Evolutionary conservation across 2,888 invertebrate genomes (phyloP).

Genomic region (Eupithecia exiguata): DNA sequence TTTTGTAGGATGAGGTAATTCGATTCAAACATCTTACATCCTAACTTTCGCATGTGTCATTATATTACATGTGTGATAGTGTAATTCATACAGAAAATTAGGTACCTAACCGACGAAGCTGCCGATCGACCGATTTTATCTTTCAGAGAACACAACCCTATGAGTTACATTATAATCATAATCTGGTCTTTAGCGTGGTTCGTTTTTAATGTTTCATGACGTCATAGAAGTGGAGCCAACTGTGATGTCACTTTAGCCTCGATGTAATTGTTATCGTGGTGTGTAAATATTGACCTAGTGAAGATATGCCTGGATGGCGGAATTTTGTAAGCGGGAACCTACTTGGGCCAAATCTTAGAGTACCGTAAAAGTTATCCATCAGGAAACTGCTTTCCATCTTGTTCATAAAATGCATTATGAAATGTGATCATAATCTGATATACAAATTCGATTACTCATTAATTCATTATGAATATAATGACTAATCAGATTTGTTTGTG

Average conservation of each 20-base stretch:
- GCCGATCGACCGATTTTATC: neutral
- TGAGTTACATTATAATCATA: neutral
- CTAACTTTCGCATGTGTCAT: no score
- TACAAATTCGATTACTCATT: neutral
- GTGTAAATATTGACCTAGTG: slow-evolving; percentile 48
- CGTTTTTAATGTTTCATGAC: slow-evolving; percentile 26
- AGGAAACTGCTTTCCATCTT: neutral
- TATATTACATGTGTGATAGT: neutral
- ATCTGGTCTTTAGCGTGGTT: neutral
- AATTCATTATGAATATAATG: no score
- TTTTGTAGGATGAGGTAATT: no score
- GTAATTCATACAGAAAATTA: neutral
- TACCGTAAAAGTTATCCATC: neutral
- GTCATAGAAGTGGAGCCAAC: slow-evolving; percentile 41
- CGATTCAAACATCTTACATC: no score
- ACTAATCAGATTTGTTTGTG: neutral
- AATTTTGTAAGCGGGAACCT: slow-evolving; percentile 9
- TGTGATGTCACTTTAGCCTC: slow-evolving; percentile 47
- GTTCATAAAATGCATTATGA: neutral
- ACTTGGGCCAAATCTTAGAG: neutral
- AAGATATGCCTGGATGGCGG: slow-evolving; percentile 30
- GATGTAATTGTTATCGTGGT: slow-evolving; percentile 46
- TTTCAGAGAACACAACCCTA: neutral
- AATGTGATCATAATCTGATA: neutral
- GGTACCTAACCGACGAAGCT: neutral